These are phyloP conservation scores for Eulemur rufifrons DNA, from an alignment of 2,113 vertebrate species.

Conservation along the genomic window DNA sequence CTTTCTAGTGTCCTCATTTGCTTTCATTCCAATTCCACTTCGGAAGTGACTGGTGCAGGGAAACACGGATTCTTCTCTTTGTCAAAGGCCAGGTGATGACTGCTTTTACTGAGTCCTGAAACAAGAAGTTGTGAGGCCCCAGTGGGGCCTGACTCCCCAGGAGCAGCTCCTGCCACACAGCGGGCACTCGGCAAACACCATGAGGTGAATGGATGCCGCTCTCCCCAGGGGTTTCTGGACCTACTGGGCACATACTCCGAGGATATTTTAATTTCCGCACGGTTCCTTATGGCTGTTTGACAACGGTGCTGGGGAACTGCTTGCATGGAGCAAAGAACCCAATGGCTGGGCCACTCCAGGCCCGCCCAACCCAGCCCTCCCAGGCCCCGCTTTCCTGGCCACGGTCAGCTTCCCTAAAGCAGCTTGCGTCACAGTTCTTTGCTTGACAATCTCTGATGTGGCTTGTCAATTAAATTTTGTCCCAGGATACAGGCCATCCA, in stretches of 20 bases:
- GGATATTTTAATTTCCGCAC: background rate
- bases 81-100: background rate
- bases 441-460: background rate
- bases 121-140: background rate
- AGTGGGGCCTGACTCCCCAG: background rate
- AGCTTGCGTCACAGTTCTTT: background rate
- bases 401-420: background rate
- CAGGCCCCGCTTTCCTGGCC: background rate
- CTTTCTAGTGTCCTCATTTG: background rate
- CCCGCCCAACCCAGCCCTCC: background rate
- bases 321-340: background rate
- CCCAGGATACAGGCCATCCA: background rate
- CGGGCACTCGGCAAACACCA: background rate
- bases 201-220: background rate
- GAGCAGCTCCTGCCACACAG: accelerated
- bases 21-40: background rate
- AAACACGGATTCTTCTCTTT: background rate
- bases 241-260: background rate
- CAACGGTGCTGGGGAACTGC: no score
- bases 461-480: background rate
- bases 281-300: background rate
- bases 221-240: background rate
- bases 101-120: background rate
- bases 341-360: no score
- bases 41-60: background rate